phyloP scores from a whole-genome alignment of 2,888 invertebrate genomes.

The Unio delphinus region DNA sequence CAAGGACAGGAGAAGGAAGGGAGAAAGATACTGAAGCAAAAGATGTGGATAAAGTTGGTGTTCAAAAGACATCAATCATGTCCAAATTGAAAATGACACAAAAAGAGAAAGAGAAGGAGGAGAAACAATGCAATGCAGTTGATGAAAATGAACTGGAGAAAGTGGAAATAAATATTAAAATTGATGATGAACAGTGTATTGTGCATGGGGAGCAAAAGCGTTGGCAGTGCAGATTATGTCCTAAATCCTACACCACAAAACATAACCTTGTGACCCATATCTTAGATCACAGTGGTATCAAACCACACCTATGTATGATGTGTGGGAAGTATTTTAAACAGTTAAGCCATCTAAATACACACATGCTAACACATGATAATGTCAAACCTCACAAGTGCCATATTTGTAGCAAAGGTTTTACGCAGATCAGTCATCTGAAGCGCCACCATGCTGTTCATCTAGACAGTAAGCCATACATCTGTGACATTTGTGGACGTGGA shows the following conservation, averaged over 20 bases:
- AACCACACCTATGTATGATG: conserved; percentile 68
- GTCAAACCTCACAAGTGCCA: conserved; percentile 67
- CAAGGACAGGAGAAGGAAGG: not conserved
- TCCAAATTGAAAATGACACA: conserved; percentile 24
- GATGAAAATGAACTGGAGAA: conserved; percentile 39
- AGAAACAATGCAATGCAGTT: conserved; percentile 13
- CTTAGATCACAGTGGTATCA: conserved; percentile 68
- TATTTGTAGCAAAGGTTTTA: conserved; percentile 67
- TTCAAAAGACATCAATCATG: conserved; percentile 22
- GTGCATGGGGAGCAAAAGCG: conserved; percentile 63
- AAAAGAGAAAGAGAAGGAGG: conserved; percentile 10
- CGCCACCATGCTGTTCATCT: conserved; percentile 68
- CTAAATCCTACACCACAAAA: conserved; percentile 69
- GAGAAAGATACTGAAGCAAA: conserved; percentile 12
- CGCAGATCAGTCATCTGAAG: conserved; percentile 69
- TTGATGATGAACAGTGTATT: conserved; percentile 66
- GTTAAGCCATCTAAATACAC: conserved; percentile 68
- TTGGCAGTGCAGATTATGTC: conserved; percentile 69
- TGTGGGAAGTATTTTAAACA: conserved; percentile 71
- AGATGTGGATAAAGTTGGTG: conserved; percentile 7
- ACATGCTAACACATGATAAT: conserved; percentile 70
- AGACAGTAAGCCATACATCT: conserved; percentile 60
- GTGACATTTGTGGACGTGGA: conserved; percentile 64
- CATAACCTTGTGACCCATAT: conserved; percentile 70
- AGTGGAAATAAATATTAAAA: conserved; percentile 63